A percentile compares a stretch with the other conserved stretches of the same genome.
Evolutionary conservation across 2,113 vertebrate genomes (phyloP).

Genomic region (Centrocercus urophasianus): DNA sequence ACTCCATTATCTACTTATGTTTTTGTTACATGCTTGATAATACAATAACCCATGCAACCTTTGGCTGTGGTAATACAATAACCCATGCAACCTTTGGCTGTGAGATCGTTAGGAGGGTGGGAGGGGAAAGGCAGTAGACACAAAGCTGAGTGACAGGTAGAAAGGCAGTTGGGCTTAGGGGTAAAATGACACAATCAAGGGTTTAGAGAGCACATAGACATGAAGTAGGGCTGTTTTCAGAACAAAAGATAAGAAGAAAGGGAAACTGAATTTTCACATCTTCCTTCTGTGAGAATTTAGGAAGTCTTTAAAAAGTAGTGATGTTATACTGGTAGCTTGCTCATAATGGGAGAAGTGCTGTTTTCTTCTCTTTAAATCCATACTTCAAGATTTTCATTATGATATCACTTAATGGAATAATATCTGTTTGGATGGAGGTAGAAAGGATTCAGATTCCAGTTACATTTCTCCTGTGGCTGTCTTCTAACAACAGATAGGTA

Average conservation of each 20-base stretch:
- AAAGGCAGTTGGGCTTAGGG: not conserved
- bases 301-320: not conserved
- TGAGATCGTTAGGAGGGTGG: not conserved
- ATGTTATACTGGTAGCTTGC: not conserved
- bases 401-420: not conserved
- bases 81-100: not conserved
- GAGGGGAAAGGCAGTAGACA: not conserved
- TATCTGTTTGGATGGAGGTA: not conserved
- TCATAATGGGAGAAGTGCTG: not conserved
- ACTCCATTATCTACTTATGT: not conserved
- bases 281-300: not conserved
- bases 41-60: not conserved
- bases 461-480: not conserved
- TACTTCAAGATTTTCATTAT: not conserved
- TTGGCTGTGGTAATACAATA: not conserved
- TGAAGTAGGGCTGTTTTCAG: not conserved
- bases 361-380: not conserved
- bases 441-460: not conserved
- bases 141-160: not conserved
- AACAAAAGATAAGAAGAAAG: not conserved
- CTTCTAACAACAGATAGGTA: not conserved
- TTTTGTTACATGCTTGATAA: not conserved
- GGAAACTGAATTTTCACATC: not conserved
- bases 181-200: not conserved
- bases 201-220: not conserved